Conservation (phyloP, 2,113 vertebrate species). For the Rhinichthys klamathensis region DNA sequence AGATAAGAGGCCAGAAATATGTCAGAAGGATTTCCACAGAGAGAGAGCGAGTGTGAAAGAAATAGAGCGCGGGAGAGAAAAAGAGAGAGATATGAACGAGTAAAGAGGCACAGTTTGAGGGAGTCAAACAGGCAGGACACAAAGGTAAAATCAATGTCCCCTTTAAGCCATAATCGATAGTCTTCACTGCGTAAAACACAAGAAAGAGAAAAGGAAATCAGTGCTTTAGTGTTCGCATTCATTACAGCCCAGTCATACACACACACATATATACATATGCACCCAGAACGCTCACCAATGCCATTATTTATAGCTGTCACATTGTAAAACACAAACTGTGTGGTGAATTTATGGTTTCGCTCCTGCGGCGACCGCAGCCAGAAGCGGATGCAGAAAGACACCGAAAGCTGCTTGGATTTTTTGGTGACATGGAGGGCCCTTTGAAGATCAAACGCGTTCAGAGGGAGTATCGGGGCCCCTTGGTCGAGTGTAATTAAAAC, state of each 20-base stretch:
- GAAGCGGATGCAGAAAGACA: constrained; percentile 48
- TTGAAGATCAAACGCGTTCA: constrained; percentile 73
- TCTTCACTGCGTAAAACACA: constrained; percentile 44
- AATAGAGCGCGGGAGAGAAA: constrained; percentile 10
- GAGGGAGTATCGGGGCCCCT: constrained; percentile 59
- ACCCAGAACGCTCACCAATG: not conserved
- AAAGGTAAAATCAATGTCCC: constrained; percentile 59
- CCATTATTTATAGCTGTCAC: constrained; percentile 15
- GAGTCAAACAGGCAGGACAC: constrained; percentile 55
- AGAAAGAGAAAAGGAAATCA: constrained; percentile 42
- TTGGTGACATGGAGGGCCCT: constrained; percentile 62
- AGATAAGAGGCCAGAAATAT: constrained; percentile 51
- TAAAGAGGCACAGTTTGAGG: constrained; percentile 42
- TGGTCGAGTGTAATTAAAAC: constrained; percentile 74
- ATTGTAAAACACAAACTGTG: constrained; percentile 58
- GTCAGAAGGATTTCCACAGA: constrained; percentile 25
- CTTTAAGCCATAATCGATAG: constrained; percentile 59
- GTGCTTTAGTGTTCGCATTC: constrained; percentile 27
- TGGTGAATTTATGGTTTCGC: constrained; percentile 45
- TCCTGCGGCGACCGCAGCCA: constrained; percentile 28
- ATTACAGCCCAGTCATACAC: constrained; percentile 23
- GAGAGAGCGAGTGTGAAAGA: not conserved
- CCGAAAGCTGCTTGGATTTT: constrained; percentile 52
- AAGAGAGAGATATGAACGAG: constrained; percentile 13
- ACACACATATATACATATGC: constrained; percentile 4